Conservation (phyloP, 2,113 vertebrate genomes). For the Serinus canaria region DNA sequence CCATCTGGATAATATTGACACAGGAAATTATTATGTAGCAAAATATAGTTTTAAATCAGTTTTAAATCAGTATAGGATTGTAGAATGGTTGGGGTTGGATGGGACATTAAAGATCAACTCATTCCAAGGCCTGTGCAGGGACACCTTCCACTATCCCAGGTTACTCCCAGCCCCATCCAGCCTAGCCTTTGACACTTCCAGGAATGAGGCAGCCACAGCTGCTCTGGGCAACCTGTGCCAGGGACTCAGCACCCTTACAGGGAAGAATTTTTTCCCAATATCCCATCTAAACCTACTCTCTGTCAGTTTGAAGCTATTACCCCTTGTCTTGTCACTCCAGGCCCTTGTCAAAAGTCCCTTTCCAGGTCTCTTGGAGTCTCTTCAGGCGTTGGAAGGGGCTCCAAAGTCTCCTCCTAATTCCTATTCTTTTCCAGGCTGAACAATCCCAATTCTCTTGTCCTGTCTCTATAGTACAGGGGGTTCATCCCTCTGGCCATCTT, state of each 20-base stretch:
- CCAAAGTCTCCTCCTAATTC: neutral
- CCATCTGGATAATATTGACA: neutral
- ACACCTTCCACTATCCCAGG: fast-evolving
- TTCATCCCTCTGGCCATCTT: neutral
- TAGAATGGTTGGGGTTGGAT: neutral
- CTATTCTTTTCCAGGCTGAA: neutral
- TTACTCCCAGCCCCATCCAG: neutral
- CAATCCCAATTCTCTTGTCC: neutral
- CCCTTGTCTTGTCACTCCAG: neutral
- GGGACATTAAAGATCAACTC: too few species aligned
- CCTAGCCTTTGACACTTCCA: fast-evolving
- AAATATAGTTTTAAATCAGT: neutral
- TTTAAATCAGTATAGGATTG: neutral
- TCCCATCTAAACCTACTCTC: fast-evolving
- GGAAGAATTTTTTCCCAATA: fast-evolving
- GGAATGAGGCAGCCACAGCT: neutral
- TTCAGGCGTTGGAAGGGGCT: neutral
- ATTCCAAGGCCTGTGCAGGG: neutral
- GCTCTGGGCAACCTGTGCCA: neutral
- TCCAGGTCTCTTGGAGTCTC: neutral
- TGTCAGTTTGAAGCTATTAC: fast-evolving
- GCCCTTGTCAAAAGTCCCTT: neutral
- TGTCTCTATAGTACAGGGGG: neutral
- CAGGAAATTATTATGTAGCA: neutral
- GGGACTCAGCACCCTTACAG: neutral